Evolutionary conservation across 2,113 vertebrate species (phyloP).

Genomic region (Anas platyrhynchos): DNA sequence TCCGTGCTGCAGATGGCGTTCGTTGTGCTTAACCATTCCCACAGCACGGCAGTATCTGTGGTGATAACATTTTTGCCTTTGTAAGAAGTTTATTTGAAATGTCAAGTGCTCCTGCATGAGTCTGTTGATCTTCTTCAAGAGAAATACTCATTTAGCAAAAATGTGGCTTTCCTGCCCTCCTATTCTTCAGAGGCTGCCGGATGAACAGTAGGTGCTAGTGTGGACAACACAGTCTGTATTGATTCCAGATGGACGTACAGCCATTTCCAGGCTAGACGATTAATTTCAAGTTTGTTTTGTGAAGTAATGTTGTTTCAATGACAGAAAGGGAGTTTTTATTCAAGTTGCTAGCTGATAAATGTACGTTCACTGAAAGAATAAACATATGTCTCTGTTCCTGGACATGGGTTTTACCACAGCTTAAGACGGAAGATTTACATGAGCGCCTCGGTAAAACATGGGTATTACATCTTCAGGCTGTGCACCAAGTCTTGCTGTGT

Average conservation of each 20-base stretch:
- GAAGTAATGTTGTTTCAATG: background rate
- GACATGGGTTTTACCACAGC: background rate
- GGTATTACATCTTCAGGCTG: background rate
- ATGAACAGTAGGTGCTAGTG: background rate
- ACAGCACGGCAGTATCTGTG: background rate
- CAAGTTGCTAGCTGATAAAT: background rate
- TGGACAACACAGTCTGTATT: background rate
- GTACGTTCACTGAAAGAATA: background rate
- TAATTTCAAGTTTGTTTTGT: background rate
- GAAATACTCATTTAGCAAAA: background rate
- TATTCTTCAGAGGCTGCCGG: background rate
- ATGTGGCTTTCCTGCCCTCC: background rate
- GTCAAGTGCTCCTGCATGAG: background rate
- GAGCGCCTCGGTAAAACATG: background rate
- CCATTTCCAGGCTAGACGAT: background rate
- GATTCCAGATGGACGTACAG: background rate
- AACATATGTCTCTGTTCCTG: background rate
- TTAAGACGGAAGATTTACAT: background rate
- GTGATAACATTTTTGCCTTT: conserved; percentile 11
- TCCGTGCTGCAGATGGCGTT: background rate
- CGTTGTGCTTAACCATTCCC: background rate
- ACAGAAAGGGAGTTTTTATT: background rate
- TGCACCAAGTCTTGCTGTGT: background rate
- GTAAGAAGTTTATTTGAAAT: background rate
- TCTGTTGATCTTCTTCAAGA: background rate